Conservation (phyloP, 2,113 vertebrate genomes). For the Struthidea cinerea region DNA sequence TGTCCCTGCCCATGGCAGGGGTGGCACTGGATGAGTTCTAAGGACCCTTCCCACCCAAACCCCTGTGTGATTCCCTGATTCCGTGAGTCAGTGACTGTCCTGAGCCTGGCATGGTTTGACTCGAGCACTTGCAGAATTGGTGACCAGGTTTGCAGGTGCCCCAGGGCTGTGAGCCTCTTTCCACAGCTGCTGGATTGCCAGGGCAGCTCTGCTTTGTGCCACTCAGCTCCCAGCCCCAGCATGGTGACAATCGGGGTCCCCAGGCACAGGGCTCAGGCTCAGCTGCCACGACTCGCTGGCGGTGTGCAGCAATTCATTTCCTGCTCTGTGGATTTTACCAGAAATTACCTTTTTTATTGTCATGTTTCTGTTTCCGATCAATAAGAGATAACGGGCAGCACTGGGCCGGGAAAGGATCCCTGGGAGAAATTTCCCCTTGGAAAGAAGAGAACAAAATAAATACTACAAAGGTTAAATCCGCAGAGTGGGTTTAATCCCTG, state of each 20-base stretch:
- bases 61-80: background rate
- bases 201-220: background rate
- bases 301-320: background rate
- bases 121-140: background rate
- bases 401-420: background rate
- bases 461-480: background rate
- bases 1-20: background rate
- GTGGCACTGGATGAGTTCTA: background rate
- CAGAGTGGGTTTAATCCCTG: background rate
- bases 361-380: background rate
- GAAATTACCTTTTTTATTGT: background rate
- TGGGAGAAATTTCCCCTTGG: background rate
- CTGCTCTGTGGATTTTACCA: background rate
- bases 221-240: background rate
- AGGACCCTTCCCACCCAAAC: background rate
- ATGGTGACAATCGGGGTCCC: rapidly evolving
- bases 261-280: background rate
- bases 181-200: background rate
- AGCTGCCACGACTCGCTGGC: rapidly evolving
- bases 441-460: background rate
- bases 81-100: background rate
- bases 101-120: background rate
- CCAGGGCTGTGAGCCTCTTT: background rate
- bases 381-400: background rate
- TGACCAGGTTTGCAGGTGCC: rapidly evolving